phyloP scores from a whole-genome alignment of 2,888 invertebrate species.

The Arctia plantaginis region DNA sequence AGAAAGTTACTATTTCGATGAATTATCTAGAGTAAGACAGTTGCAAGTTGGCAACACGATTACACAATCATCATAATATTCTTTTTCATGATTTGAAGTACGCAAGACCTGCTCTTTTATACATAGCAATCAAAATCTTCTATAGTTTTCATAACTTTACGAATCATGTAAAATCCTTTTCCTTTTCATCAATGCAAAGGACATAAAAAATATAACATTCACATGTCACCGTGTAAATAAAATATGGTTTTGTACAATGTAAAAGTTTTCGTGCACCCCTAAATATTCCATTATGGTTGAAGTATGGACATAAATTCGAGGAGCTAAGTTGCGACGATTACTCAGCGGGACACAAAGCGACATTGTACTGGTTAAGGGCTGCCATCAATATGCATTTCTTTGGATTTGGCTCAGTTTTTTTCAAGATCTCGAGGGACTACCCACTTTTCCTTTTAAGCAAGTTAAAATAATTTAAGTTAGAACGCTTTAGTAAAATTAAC shows the following conservation, averaged over 20 bases:
- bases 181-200: conserved; percentile 17
- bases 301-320: conserved; percentile 72
- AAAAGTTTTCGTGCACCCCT: conserved; percentile 73
- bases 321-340: conserved; percentile 74
- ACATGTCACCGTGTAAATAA: conserved; percentile 70
- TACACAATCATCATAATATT: not conserved
- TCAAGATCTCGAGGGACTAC: conserved; percentile 15
- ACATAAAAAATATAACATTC: conserved; percentile 58
- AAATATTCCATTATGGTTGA: conserved; percentile 77
- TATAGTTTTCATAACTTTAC: too few species aligned
- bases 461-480: not conserved
- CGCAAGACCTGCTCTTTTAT: not conserved
- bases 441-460: conserved; percentile 11
- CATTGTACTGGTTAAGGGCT: conserved; percentile 57
- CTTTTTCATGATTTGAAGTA: not conserved
- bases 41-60: not conserved
- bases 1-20: too few species aligned
- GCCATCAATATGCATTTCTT: conserved; percentile 51
- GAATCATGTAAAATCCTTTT: not conserved
- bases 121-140: not conserved
- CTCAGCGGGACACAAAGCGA: conserved; percentile 70
- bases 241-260: conserved; percentile 62
- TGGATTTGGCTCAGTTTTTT: conserved; percentile 44
- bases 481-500: not conserved
- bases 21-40: too few species aligned